Evolutionary conservation across 1,140 invertebrate species (phyloP), one percentile per base, ranked within the genome.

Genomic region (Globodera ellingtonae): DNA sequence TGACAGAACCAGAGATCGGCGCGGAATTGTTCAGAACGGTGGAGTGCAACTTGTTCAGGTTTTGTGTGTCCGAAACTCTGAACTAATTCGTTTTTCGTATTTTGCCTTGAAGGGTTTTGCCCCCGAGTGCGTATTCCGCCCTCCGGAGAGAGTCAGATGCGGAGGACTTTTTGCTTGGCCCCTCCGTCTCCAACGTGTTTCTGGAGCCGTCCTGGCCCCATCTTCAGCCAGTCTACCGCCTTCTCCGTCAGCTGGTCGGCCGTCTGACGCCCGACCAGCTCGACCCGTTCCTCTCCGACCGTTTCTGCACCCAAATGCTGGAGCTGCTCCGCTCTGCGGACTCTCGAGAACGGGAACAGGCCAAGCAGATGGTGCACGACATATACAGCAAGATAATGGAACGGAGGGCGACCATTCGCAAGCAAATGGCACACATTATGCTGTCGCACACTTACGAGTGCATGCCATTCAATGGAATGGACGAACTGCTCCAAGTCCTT

Each of bases 171-270:
- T n/a, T 67, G 47, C 75, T 67, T 8, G 59, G 62, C 13, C 47
- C 48, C 21, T 56, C 46, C 62, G 44, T 50, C 15, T 56, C 50
- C 21, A 76, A n/a, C 50, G 4, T 59, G 5, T 89, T 88, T 18
- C 90, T 99, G 85, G 97, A 99, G 90, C 95, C 96, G 7, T 94
- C 96, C 21, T 99, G 97, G 97, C 97, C 97, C 7, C 97, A 99
- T 90, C 91, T 99, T 81, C 93, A 97, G 92, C 91, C 97, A 91
- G 95, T 98, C 78, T 98, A 98, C 91, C 96, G 98, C 91, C 95
- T 98, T 90, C 97, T 98, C 91, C 92, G 98, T 85, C 93, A 95
- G 84, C 94, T 98, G 86, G 91, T 98, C 52, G 96, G 98, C 91
- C 96, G 95, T 72, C 93, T 94, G 8, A 95, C 98, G 91, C 98